Base-by-base conservation (phyloP, 2,113 vertebrate genomes). In the Elgaria multicarinata region DNA sequence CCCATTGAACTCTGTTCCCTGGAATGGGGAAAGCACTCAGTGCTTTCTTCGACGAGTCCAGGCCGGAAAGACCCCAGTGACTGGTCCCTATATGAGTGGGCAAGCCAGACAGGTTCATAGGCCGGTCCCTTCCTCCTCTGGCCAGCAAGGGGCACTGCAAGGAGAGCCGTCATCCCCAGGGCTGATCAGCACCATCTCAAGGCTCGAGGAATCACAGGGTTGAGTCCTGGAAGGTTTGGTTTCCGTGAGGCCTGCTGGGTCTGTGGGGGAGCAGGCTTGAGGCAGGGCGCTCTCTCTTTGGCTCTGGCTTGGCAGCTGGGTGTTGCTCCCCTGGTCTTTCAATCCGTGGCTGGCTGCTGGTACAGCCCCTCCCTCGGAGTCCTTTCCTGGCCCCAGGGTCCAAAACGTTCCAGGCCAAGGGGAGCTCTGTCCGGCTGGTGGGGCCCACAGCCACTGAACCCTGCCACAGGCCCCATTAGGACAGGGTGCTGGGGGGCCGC, bases 151-250 rank as follows among this genome's bases (percentile, higher is more conserved):
- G 85, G 89, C 88, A 94, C 97, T 90, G 94, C 96, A 95, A 93
- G 95, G 95, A 92, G 88, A 36, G 69, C 87, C 0, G 90, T 94
- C 55, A 89, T 95, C 87, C 94, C 92, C n/a, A 75, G 81, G 44
- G 14, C 74, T n/a, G 67, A 96, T 96, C 66, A 95, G 92, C 55
- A 90, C 95, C 95, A 96, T 96, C 93, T 96, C 96, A 46, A 97
- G 89, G 85, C 94, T 87, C 1, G 96, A 94, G 39, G 87, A 82
- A 20, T 96, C 96, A 92, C 95, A 96, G 87, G 94, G 84, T 87
- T 87, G 22, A 85, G 94, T 83, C 83, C 46, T 94, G 90, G 82
- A 94, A 88, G 2, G 89, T 86, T 75, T 95, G 94, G 69, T 74
- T 75, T 87, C 87, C 9, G 53, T 7, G 39, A 31, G 31, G 6